Evolutionary conservation across 1,140 invertebrate genomes (phyloP).

Genomic region (Drosophila watanabei): DNA sequence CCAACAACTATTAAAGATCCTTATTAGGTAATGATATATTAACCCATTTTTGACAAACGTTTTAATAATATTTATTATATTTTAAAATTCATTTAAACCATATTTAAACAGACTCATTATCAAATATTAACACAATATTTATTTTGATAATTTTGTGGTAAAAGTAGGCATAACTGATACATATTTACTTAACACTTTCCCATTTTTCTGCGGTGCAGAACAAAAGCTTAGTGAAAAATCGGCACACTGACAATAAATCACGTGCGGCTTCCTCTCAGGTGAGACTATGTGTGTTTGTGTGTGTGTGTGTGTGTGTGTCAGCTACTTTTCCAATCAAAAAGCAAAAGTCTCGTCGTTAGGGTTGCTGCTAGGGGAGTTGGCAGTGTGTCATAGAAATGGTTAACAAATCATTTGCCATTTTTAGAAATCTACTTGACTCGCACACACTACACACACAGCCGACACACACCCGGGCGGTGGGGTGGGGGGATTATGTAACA

Average conservation of each 20-base stretch:
- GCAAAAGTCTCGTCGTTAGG: slow-evolving; percentile 59
- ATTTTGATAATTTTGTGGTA: background rate
- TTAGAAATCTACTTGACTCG: slow-evolving; percentile 76
- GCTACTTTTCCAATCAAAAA: slow-evolving; percentile 57
- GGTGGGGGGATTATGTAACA: slow-evolving; percentile 54
- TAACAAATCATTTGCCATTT: slow-evolving; percentile 80
- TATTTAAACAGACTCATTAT: background rate
- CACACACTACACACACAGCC: slow-evolving; percentile 22
- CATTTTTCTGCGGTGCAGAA: slow-evolving; percentile 21
- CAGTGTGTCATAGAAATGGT: slow-evolving; percentile 54
- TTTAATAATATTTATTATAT: background rate
- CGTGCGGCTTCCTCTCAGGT: slow-evolving; percentile 55
- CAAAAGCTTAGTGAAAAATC: slow-evolving; percentile 43
- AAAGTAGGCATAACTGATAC: background rate
- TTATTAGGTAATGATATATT: background rate
- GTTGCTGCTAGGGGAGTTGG: slow-evolving; percentile 21
- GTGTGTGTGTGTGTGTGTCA: slow-evolving; percentile 28
- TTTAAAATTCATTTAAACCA: background rate
- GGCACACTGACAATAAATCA: slow-evolving; percentile 77
- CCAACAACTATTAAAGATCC: background rate
- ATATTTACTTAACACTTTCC: background rate
- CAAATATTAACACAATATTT: background rate
- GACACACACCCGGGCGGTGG: background rate
- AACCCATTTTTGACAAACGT: background rate
- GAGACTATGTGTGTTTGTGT: slow-evolving; percentile 6